Conservation (phyloP, 2,797 vertebrate genomes). For the Adrianichthys oophorus region DNA sequence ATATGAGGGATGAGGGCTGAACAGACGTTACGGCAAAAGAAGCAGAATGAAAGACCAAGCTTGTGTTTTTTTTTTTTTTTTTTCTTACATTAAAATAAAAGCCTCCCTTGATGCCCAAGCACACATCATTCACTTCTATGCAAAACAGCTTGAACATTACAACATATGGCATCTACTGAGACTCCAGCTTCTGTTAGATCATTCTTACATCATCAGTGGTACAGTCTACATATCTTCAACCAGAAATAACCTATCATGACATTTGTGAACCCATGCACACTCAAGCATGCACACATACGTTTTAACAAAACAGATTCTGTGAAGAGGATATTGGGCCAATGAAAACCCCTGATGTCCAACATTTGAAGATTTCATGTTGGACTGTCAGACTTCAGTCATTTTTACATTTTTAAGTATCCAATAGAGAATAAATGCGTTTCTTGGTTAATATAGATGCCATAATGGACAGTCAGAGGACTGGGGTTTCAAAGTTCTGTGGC, state of each 20-base stretch:
- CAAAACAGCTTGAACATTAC: constrained; percentile 18
- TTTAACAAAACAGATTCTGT: constrained; percentile 21
- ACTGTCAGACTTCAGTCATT: no score
- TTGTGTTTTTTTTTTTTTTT: constrained; percentile 17
- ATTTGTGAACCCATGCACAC: constrained; percentile 16
- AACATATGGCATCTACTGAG: constrained; percentile 18
- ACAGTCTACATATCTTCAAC: constrained; percentile 17
- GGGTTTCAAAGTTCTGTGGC: no score
- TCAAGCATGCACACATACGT: constrained; percentile 7
- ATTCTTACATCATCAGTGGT: constrained; percentile 17
- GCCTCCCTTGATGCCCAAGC: constrained; percentile 18
- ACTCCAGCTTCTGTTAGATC: constrained; percentile 24
- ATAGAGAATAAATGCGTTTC: no score
- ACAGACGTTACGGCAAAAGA: not conserved
- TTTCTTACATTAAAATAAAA: constrained; percentile 14
- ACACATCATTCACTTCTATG: constrained; percentile 30
- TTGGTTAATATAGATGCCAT: no score
- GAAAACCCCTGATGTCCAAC: constrained; percentile 14
- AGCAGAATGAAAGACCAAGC: constrained; percentile 6
- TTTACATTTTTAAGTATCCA: no score
- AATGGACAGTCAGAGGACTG: no score
- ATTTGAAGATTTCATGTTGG: not conserved
- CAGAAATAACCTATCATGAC: constrained; percentile 28
- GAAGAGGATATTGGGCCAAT: constrained; percentile 15
- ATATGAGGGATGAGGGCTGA: not conserved